phyloP scores from a whole-genome alignment of 2,797 vertebrate genomes.

The Anguilla marmorata region DNA sequence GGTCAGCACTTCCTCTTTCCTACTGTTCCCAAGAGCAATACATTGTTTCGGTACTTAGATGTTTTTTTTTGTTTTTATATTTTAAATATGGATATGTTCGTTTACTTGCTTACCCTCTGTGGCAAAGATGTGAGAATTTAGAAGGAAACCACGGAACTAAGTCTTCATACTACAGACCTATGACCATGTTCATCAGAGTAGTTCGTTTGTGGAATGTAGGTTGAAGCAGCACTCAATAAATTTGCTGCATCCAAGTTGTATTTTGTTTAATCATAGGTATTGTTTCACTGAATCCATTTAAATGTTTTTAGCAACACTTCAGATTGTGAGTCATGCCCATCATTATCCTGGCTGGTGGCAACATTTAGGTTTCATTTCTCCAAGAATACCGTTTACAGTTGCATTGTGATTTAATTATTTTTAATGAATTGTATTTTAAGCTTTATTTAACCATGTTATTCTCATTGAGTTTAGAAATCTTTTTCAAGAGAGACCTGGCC shows the following conservation, averaged over 20 bases:
- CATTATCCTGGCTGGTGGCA: background rate
- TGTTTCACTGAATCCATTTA: background rate
- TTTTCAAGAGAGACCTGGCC: too few species aligned
- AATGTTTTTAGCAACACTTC: background rate
- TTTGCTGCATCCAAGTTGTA: background rate
- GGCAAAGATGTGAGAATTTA: too few species aligned
- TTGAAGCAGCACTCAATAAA: background rate
- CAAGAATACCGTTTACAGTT: background rate
- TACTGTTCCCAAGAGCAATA: background rate
- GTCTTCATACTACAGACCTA: too few species aligned
- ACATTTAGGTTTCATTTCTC: background rate
- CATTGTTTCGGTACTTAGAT: background rate
- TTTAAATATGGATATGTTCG: background rate
- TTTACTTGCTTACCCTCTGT: background rate
- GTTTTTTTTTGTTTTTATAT: background rate
- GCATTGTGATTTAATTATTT: background rate
- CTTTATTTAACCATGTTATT: too few species aligned
- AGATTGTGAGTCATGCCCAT: background rate
- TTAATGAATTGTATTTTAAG: background rate
- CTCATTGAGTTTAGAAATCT: too few species aligned
- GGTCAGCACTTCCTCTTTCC: conserved; percentile 68
- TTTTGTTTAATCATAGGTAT: too few species aligned
- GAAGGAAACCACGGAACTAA: too few species aligned
- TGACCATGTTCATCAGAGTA: too few species aligned
- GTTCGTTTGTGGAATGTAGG: too few species aligned